phyloP scores from a whole-genome alignment of 2,113 vertebrate genomes.

The Gymnogyps californianus region DNA sequence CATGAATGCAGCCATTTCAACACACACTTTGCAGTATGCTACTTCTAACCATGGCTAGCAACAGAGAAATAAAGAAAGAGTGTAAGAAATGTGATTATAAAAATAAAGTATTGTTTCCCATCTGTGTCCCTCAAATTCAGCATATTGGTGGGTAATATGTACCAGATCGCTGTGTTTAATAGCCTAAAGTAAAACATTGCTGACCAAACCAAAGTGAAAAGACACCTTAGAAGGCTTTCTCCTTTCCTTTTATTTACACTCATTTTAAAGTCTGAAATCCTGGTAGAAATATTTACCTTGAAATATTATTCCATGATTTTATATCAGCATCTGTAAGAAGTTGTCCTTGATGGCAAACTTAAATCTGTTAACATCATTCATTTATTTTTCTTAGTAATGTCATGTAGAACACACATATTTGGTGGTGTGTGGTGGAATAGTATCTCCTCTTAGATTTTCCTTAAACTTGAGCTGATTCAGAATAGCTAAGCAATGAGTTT shows the following conservation, averaged over 20 bases:
- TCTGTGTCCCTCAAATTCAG: neutral
- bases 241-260: neutral
- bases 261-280: neutral
- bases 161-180: neutral
- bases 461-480: neutral
- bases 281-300: neutral
- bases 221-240: neutral
- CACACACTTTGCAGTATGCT: neutral
- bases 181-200: neutral
- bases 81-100: neutral
- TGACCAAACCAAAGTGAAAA: neutral
- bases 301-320: neutral
- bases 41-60: neutral
- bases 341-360: neutral
- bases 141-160: neutral
- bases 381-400: neutral
- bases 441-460: neutral
- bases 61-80: neutral
- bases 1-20: neutral
- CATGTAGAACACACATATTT: neutral
- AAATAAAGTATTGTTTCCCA: neutral
- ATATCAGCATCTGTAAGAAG: neutral
- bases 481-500: neutral
- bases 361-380: neutral
- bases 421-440: neutral